Evolutionary conservation across 2,113 vertebrate species (phyloP).

Genomic region (Meriones unguiculatus): DNA sequence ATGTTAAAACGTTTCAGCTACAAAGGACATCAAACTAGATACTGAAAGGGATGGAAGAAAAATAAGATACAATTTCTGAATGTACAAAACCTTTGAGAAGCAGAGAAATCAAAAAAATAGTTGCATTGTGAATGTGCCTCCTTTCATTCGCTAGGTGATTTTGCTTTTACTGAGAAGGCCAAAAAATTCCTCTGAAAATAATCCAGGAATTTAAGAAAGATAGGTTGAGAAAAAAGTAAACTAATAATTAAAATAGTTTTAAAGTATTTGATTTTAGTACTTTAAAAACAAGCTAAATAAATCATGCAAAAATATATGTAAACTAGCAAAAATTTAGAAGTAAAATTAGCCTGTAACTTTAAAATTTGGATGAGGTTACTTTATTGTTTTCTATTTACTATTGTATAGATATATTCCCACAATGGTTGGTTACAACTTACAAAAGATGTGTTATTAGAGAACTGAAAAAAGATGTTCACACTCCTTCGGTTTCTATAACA

Average conservation of each 20-base stretch:
- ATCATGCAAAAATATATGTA: neutral
- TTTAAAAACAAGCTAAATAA: neutral
- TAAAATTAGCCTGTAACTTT: neutral
- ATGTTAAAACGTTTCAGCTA: neutral
- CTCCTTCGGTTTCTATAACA: neutral
- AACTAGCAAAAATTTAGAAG: neutral
- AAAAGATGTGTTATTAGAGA: neutral
- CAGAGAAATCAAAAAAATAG: neutral
- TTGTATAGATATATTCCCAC: neutral
- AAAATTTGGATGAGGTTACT: neutral
- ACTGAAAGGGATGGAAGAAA: neutral
- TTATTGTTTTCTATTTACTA: neutral
- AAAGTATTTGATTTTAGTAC: neutral
- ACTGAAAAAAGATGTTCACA: neutral
- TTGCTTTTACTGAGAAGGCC: neutral
- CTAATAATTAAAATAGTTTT: neutral
- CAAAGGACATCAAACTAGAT: neutral
- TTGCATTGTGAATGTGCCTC: neutral
- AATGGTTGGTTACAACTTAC: neutral
- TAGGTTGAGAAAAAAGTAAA: neutral
- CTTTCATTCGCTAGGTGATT: neutral
- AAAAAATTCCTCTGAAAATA: neutral
- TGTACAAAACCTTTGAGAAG: neutral
- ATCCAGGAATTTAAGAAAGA: neutral
- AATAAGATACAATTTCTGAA: conserved; percentile 5